Conservation (phyloP, 1,140 invertebrate genomes). For the Berghia stephanieae region DNA sequence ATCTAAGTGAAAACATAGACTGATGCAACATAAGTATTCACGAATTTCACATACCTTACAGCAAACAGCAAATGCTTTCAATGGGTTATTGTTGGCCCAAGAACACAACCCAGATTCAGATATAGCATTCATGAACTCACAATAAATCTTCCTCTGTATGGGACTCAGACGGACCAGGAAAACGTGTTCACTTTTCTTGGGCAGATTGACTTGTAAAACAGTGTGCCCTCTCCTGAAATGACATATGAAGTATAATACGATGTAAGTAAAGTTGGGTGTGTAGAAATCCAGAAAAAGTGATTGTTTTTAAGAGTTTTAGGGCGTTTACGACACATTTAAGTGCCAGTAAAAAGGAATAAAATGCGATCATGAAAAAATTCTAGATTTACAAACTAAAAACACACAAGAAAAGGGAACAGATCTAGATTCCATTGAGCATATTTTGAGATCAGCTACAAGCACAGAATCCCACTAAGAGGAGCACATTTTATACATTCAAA, state of each 20-base stretch:
- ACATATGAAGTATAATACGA: too few species aligned
- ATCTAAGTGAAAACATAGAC: too few species aligned
- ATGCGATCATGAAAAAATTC: too few species aligned
- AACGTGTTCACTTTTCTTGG: conserved; percentile 94
- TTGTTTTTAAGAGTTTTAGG: too few species aligned
- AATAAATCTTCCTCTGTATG: conserved; percentile 82
- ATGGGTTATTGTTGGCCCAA: conserved; percentile 83
- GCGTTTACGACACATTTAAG: too few species aligned
- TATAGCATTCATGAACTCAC: conserved; percentile 70
- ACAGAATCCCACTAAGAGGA: too few species aligned
- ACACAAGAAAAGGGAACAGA: background rate
- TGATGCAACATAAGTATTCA: too few species aligned
- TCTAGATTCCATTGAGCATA: background rate
- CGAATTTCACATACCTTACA: conserved; percentile 79
- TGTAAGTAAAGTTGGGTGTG: too few species aligned
- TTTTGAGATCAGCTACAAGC: background rate
- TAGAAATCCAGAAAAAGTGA: too few species aligned
- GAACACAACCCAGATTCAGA: conserved; percentile 42
- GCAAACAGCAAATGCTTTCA: conserved; percentile 98
- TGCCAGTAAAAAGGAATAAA: too few species aligned
- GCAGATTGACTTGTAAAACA: conserved; percentile 88
- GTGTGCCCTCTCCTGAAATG: conserved; percentile 86
- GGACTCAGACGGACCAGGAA: conserved; percentile 86
- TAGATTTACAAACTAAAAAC: too few species aligned
- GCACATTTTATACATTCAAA: too few species aligned